phyloP scores from a whole-genome alignment of 2,888 invertebrate species.

The Dolichopus griseipennis region DNA sequence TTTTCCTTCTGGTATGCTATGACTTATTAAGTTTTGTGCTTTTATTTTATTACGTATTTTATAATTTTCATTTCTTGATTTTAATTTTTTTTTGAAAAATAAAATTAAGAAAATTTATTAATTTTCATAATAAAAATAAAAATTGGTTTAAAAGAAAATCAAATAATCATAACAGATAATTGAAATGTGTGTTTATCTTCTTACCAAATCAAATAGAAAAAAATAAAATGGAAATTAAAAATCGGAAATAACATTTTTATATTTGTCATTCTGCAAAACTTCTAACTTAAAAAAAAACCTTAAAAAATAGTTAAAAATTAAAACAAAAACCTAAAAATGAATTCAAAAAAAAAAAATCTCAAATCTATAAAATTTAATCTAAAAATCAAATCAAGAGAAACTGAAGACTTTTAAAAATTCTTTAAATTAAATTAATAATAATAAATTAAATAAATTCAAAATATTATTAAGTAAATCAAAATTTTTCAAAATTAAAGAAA shows the following conservation, averaged over 20 bases:
- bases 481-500: background rate
- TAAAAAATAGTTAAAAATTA: too few relatives aligned
- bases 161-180: background rate
- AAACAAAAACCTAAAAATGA: conserved; percentile 10
- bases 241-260: background rate
- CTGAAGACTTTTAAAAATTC: too few relatives aligned
- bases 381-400: conserved; percentile 16
- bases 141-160: conserved; percentile 9
- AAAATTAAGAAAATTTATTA: conserved; percentile 11
- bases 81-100: conserved; percentile 16
- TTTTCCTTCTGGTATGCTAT: conserved; percentile 11
- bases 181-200: background rate
- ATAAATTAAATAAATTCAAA: conserved; percentile 2
- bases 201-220: background rate
- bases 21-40: conserved; percentile 9
- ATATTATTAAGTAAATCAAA: conserved; percentile 12
- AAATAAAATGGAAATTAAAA: background rate
- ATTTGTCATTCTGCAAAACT: background rate
- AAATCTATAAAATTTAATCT: conserved; percentile 17
- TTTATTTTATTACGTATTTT: background rate
- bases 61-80: conserved; percentile 14
- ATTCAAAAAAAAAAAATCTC: conserved; percentile 15
- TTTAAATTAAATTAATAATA: too few relatives aligned
- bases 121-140: too few relatives aligned
- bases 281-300: too few relatives aligned